A percentile compares a stretch with the other conserved stretches of the same genome.
Conservation (phyloP, 2,113 vertebrate species). For the Zosterops hypoxanthus region DNA sequence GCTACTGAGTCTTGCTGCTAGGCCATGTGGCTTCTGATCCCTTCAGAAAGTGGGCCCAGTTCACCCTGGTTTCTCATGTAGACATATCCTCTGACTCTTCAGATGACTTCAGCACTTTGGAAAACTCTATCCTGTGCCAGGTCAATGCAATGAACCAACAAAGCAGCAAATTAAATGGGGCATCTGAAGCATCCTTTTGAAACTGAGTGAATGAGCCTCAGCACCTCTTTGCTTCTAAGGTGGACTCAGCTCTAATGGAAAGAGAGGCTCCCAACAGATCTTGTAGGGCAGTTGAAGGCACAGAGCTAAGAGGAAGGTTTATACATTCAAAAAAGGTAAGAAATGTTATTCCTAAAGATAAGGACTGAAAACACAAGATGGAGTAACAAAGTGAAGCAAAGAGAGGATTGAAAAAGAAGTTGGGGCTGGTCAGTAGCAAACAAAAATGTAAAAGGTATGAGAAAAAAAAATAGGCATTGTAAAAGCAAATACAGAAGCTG, state of each 20-base stretch:
- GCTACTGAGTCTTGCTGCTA: not conserved
- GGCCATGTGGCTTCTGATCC: not conserved
- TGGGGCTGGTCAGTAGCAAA: not conserved
- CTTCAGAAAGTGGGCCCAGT: not conserved
- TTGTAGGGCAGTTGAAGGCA: not conserved
- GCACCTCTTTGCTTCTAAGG: not conserved
- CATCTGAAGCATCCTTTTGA: not conserved
- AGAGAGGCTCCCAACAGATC: not conserved
- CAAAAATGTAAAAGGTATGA: not conserved
- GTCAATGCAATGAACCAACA: not conserved
- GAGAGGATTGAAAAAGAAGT: accelerated
- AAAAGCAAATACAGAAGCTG: not conserved
- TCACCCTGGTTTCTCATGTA: not conserved
- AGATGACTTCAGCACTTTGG: not conserved
- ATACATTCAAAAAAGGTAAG: not conserved
- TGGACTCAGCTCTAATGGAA: not conserved
- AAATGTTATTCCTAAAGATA: not conserved
- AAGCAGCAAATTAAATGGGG: not conserved
- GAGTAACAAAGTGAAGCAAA: not conserved
- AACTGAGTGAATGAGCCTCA: not conserved
- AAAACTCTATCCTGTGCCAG: not conserved
- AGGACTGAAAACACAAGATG: not conserved
- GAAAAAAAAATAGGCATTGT: not conserved
- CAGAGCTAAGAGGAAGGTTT: not conserved
- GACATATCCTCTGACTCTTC: not conserved